Conservation (phyloP, 2,113 vertebrate species). For the Orycteropus afer region DNA sequence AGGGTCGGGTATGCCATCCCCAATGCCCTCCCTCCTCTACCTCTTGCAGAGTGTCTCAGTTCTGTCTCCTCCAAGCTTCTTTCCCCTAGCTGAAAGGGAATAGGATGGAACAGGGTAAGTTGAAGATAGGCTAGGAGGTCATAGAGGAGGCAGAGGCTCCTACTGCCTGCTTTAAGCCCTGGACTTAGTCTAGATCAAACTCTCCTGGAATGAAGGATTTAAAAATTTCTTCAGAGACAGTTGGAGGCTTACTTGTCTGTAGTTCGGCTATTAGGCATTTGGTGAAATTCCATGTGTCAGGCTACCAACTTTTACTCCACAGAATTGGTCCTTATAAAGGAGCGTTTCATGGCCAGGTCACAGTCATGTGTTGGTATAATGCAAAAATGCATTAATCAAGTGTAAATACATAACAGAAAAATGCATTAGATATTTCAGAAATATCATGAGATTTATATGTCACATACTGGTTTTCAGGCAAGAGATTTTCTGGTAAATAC, state of each 20-base stretch:
- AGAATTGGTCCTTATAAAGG: not conserved
- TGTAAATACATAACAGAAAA: not conserved
- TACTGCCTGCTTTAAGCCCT: not conserved
- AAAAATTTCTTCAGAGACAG: not conserved
- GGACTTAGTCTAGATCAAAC: not conserved
- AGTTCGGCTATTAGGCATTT: no score
- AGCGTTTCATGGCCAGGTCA: not conserved
- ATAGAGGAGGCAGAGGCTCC: not conserved
- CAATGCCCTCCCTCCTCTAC: not conserved
- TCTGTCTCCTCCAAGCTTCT: not conserved
- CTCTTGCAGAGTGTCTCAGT: not conserved
- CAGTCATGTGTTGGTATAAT: not conserved
- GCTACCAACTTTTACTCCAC: not conserved
- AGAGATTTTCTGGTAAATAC: not conserved
- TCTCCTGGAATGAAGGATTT: not conserved
- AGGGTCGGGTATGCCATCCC: not conserved
- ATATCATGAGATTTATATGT: conserved; percentile 61
- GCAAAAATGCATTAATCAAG: not conserved
- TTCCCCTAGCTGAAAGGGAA: not conserved
- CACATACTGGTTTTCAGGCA: conserved; percentile 23
- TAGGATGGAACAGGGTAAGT: not conserved
- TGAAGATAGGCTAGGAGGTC: not conserved
- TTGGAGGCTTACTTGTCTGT: not conserved
- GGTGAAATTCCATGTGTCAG: not conserved
- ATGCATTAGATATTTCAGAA: conserved; percentile 45